Evolutionary conservation across 2,888 invertebrate genomes (phyloP).

Genomic region (Notodromas monacha): DNA sequence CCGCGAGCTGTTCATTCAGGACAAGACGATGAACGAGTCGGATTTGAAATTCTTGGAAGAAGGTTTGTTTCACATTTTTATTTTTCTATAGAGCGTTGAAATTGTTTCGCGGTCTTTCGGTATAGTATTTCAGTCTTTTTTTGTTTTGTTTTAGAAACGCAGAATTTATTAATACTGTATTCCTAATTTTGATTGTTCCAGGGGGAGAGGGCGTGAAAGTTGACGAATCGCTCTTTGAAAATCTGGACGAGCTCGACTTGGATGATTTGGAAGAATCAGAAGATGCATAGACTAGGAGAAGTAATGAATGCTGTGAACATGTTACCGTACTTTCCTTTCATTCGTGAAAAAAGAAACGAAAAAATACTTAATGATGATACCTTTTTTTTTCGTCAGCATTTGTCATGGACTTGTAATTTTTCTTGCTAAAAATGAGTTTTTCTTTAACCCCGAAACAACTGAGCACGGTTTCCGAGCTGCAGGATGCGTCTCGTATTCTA

Average conservation of each 20-base stretch:
- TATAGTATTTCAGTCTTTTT: neutral
- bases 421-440: too few species aligned
- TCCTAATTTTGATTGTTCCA: conserved; percentile 14
- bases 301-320: too few species aligned
- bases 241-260: conserved; percentile 35
- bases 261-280: conserved; percentile 24
- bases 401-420: too few species aligned
- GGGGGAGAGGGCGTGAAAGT: conserved; percentile 48
- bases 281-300: too few species aligned
- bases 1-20: conserved; percentile 56
- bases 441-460: too few species aligned
- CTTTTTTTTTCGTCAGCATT: too few species aligned
- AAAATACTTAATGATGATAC: too few species aligned
- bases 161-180: conserved; percentile 6
- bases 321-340: too few species aligned
- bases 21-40: conserved; percentile 71
- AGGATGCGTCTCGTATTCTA: too few species aligned
- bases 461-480: too few species aligned
- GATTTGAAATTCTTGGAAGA: conserved; percentile 82
- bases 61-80: conserved; percentile 19
- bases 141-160: conserved; percentile 6
- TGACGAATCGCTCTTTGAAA: conserved; percentile 70
- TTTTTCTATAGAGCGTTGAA: neutral
- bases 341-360: too few species aligned
- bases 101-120: too few species aligned